Conservation (phyloP, 1,140 invertebrate species). For the Zaprionus kolodkinae region DNA sequence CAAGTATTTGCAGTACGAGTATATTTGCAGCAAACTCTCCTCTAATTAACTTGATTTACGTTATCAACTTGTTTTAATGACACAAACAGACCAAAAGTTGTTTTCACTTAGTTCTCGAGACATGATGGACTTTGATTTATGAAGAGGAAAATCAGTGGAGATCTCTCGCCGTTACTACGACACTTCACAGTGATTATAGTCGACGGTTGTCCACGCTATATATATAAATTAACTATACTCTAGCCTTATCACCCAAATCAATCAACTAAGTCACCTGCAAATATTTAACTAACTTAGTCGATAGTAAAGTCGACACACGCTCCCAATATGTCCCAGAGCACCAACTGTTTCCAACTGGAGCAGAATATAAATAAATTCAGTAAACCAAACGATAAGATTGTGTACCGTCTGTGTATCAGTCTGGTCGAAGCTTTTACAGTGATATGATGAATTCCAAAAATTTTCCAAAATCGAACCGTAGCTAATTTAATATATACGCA, state of each 20-base stretch:
- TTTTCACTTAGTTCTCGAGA: conserved; percentile 27
- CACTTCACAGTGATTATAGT: conserved; percentile 6
- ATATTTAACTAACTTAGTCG: conserved; percentile 32
- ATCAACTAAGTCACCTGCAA: conserved; percentile 37
- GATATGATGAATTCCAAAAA: conserved; percentile 9
- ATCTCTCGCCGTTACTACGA: too few relatives aligned
- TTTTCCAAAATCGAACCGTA: conserved; percentile 12
- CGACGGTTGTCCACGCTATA: conserved; percentile 1
- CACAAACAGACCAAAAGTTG: conserved; percentile 14
- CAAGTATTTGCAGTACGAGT: conserved; percentile 27
- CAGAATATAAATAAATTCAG: neutral
- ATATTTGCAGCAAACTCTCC: conserved; percentile 26
- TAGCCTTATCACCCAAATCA: conserved; percentile 30
- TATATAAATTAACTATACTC: neutral
- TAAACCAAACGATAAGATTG: conserved; percentile 36
- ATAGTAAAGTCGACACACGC: conserved; percentile 17
- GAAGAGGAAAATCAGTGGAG: neutral
- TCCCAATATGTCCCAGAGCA: conserved; percentile 22
- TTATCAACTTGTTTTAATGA: conserved; percentile 37
- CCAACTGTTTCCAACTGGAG: conserved; percentile 8
- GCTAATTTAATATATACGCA: conserved; percentile 32
- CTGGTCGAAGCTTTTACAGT: neutral
- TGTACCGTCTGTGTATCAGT: conserved; percentile 11
- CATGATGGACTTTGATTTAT: conserved; percentile 28
- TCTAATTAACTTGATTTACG: conserved; percentile 40